Conservation (phyloP, 2,888 invertebrate genomes). For the Dicycla oo region DNA sequence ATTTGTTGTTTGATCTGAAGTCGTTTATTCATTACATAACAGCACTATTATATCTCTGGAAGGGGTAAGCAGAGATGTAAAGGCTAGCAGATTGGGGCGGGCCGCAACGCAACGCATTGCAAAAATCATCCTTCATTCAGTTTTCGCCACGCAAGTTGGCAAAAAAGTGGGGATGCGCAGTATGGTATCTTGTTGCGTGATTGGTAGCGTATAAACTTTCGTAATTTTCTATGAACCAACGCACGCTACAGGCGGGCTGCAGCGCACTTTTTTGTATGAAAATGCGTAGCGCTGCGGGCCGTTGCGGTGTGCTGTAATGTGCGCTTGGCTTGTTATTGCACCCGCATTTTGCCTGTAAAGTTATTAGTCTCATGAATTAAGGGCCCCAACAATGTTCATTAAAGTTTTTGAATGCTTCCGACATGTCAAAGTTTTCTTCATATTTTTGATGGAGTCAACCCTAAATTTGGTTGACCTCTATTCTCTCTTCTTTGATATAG, state of each 20-base stretch:
- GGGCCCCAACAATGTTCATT: no score
- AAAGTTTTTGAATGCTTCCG: no score
- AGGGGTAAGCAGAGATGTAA: not conserved
- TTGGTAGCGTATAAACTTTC: no score
- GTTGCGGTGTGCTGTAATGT: not conserved
- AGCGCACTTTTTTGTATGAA: not conserved
- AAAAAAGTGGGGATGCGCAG: no score
- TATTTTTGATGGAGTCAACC: no score
- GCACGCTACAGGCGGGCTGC: not conserved
- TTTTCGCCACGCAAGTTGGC: no score
- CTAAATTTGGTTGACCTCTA: no score
- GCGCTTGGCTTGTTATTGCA: not conserved
- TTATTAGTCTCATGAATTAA: no score
- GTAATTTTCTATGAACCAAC: not conserved
- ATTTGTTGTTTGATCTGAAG: not conserved
- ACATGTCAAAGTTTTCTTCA: no score
- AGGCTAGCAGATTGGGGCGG: not conserved
- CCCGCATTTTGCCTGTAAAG: not conserved
- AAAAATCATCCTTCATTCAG: not conserved
- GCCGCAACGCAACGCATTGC: not conserved
- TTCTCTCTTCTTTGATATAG: no score
- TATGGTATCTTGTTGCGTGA: no score
- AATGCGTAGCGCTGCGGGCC: not conserved
- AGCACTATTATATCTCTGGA: not conserved
- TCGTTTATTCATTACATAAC: not conserved